Base-by-base conservation (phyloP, 2,797 vertebrate species). In the Crocodylus rhombifer region DNA sequence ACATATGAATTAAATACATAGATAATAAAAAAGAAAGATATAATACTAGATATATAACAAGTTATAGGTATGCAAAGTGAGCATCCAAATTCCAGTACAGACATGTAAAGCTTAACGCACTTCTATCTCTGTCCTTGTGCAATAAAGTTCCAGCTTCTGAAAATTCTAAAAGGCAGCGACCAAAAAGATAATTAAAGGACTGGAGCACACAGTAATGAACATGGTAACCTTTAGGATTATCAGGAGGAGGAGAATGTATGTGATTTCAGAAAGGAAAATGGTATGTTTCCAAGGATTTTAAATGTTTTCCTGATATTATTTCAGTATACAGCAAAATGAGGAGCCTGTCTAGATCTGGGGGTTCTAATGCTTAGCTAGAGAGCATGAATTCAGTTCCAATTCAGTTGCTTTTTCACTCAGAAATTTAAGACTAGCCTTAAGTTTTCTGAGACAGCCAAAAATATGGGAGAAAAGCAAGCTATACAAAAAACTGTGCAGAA, bases 401-500 rank as follows among this genome's bases (percentile, higher is more conserved):
- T 86, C 4, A 26, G 63, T 76, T 42, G 12, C 25, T 93, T 92
- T 91, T 87, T 89, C 26, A 87, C 63, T 16, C 58, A 71, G 30
- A 87, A 96, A 94, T 83, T 62, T 85, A 81, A 86, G 6, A 74
- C 80, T 57, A 93, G 33, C 77, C 25, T 2, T 55, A 55, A 3
- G 16, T 18, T 62, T 78, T 61, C 55, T 18, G 16, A 67, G 26
- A 18, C 20, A 58, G 2, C 36, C 83, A 30, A 82, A 63, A 36
- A 51, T 4, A 17, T 71, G 21, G 1, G 21, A 51, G n/a, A 1
- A 2, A 28, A 60, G 21, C 16, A 57, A 56, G 28, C 57, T 6
- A 7, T 0, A 0, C 7, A 58, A 71, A 12, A 58, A 84, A 62
- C 14, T 69, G 18, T 36, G 4, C 23, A 56, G 16, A 0, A 13